A percentile compares a stretch with the other conserved stretches of the same genome.
phyloP scores from a whole-genome alignment of 2,113 vertebrate species.

The Ceyx melanurus region DNA sequence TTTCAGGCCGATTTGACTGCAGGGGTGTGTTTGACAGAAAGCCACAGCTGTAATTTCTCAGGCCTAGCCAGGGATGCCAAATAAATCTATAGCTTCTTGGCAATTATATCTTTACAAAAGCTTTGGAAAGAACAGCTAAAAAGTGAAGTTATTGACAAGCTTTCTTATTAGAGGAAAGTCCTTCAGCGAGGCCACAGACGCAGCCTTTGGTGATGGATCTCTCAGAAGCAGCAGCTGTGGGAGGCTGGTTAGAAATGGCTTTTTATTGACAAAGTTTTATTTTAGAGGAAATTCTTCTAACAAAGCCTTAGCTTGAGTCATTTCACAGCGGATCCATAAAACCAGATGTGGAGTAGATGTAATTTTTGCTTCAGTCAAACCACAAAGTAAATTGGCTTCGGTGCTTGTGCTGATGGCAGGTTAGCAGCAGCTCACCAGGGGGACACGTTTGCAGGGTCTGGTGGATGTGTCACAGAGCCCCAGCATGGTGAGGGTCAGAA shows the following conservation, averaged over 20 bases:
- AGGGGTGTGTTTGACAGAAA: neutral
- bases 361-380: neutral
- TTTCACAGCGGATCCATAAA: fast-evolving
- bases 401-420: neutral
- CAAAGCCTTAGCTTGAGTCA: neutral
- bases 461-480: neutral
- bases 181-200: neutral
- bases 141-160: slow-evolving; percentile 9
- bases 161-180: neutral
- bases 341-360: neutral
- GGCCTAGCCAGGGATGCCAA: neutral
- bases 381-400: neutral
- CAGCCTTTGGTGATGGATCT: neutral
- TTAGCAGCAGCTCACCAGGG: neutral
- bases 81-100: slow-evolving; percentile 46
- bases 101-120: slow-evolving; percentile 46
- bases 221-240: neutral
- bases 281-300: neutral
- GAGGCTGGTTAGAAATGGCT: neutral
- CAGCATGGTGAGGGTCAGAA: neutral
- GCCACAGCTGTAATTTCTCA: neutral
- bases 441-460: neutral
- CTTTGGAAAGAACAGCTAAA: neutral
- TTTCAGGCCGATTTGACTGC: neutral
- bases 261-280: slow-evolving; percentile 24